Percentiles rank a stretch among this genome's conserved stretches.
Evolutionary conservation across 2,888 invertebrate species (phyloP).

Genomic region (Horisme vitalbata): DNA sequence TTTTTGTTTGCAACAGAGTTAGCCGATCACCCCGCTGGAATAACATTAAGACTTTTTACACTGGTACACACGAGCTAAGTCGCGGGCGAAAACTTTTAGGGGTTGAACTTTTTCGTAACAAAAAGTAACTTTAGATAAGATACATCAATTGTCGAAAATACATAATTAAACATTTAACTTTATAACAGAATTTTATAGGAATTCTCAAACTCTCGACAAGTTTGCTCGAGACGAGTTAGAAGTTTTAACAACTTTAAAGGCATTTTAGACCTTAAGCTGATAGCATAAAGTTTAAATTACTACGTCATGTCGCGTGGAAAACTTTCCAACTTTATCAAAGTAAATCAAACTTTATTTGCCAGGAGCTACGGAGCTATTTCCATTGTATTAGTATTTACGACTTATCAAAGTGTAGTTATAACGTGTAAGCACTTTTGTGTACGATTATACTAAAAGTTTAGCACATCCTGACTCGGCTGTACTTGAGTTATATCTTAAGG

Average conservation of each 20-base stretch:
- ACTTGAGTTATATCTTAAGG: background rate
- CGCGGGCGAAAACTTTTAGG: too few relatives aligned
- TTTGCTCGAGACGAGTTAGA: constrained; percentile 20
- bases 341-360: constrained; percentile 27
- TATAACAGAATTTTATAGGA: constrained; percentile 17
- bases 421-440: constrained; percentile 7
- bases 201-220: constrained; percentile 21
- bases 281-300: constrained; percentile 10
- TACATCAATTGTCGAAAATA: too few relatives aligned
- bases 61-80: too few relatives aligned
- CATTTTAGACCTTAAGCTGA: constrained; percentile 10
- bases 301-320: constrained; percentile 1
- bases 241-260: constrained; percentile 12
- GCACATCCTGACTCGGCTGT: background rate
- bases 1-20: too few relatives aligned
- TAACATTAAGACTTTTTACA: too few relatives aligned
- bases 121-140: too few relatives aligned
- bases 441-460: background rate
- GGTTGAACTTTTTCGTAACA: too few relatives aligned
- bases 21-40: too few relatives aligned
- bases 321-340: constrained; percentile 20
- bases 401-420: constrained; percentile 10
- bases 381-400: constrained; percentile 16
- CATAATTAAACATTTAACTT: constrained; percentile 12
- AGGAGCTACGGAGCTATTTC: constrained; percentile 18